A percentile compares a stretch with the other conserved stretches of the same genome.
Conservation (phyloP, 2,113 vertebrate genomes). For the Pelobates fuscus region DNA sequence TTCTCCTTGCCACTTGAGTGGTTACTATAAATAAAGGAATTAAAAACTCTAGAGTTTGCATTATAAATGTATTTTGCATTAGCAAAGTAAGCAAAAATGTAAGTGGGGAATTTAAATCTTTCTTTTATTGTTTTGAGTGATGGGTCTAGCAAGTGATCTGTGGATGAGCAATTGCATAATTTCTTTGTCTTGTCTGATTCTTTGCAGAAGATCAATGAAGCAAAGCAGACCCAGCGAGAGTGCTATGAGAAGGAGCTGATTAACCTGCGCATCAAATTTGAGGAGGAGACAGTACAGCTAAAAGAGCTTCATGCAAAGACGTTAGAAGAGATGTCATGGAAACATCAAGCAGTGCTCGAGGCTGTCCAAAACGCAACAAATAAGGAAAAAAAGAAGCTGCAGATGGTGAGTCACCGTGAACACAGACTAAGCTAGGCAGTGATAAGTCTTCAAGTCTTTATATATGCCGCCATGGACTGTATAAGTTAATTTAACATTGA, state of each 20-base stretch:
- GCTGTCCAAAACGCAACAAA: slow-evolving; percentile 75
- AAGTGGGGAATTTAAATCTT: slow-evolving; percentile 3
- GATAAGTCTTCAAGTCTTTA: too few relatives aligned
- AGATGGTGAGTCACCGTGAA: slow-evolving; percentile 73
- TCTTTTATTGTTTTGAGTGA: slow-evolving; percentile 17
- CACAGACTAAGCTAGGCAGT: neutral
- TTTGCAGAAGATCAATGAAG: slow-evolving; percentile 83
- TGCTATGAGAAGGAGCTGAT: slow-evolving; percentile 88
- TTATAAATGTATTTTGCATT: too few relatives aligned
- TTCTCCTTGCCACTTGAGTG: too few relatives aligned
- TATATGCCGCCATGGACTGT: too few relatives aligned
- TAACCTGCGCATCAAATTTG: slow-evolving; percentile 76
- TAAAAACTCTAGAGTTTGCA: too few relatives aligned
- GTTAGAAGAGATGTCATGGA: slow-evolving; percentile 88
- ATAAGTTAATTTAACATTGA: too few relatives aligned
- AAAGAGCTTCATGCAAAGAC: slow-evolving; percentile 87
- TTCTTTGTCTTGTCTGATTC: slow-evolving; percentile 48
- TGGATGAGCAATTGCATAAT: slow-evolving; percentile 31
- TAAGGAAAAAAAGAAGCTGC: slow-evolving; percentile 86
- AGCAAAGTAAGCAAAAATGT: slow-evolving; percentile 11
- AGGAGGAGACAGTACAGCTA: slow-evolving; percentile 84
- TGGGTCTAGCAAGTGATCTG: slow-evolving; percentile 18
- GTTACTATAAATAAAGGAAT: too few relatives aligned
- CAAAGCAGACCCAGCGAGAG: slow-evolving; percentile 77
- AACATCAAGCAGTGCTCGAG: slow-evolving; percentile 86